A percentile compares a stretch with the other conserved stretches of the same genome.
These are phyloP conservation scores for Siphamia tubifer DNA, from an alignment of 2,113 vertebrate species.

Conservation along the genomic window DNA sequence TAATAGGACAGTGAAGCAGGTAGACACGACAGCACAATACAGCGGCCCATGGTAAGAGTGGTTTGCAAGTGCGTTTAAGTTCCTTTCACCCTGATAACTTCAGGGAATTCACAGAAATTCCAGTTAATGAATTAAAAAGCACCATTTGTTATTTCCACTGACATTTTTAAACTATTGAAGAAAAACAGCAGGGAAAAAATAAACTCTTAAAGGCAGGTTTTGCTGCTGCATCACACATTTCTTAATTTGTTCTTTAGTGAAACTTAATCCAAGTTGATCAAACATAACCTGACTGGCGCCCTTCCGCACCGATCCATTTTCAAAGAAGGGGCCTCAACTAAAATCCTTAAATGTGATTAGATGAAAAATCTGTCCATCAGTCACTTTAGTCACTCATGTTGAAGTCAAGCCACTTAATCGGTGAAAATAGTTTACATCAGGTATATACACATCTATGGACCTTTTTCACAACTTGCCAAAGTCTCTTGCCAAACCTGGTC, in stretches of 20 bases:
- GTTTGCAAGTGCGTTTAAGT: slow-evolving; percentile 9
- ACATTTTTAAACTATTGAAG: slow-evolving; percentile 18
- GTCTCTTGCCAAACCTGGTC: no score
- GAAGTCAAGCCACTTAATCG: no score
- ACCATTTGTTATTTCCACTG: slow-evolving; percentile 29
- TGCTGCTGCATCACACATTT: neutral
- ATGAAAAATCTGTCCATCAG: no score
- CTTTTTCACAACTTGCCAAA: no score
- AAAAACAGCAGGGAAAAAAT: neutral
- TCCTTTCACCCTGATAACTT: slow-evolving; percentile 11
- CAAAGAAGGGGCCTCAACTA: no score
- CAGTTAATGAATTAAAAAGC: slow-evolving; percentile 29
- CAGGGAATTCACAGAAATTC: slow-evolving; percentile 35
- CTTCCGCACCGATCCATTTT: no score
- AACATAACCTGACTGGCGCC: no score
- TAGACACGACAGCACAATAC: slow-evolving; percentile 50
- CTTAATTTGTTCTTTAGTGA: neutral
- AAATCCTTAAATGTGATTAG: no score
- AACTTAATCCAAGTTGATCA: no score
- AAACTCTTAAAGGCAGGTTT: neutral
- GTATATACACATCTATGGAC: no score
- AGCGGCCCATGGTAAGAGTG: slow-evolving; percentile 17
- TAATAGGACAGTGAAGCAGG: slow-evolving; percentile 61
- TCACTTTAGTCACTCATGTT: no score
- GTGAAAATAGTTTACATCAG: no score